Percentiles rank a stretch among this genome's conserved stretches.
Conservation (phyloP, 1,140 invertebrate genomes). For the Drusus annulatus region DNA sequence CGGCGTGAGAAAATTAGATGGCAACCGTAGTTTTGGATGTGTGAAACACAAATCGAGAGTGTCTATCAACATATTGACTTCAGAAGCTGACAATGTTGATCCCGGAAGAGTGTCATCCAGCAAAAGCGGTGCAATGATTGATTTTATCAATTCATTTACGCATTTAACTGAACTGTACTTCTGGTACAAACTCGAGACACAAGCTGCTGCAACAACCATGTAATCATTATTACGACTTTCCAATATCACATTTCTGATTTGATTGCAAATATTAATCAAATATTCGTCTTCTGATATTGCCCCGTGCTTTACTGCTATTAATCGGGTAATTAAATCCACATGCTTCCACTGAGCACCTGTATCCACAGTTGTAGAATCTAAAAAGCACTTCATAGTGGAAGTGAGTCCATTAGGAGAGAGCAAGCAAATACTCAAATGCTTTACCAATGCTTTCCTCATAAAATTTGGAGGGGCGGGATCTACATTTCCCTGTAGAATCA, state of each 20-base stretch:
- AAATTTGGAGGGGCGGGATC: conserved; percentile 75
- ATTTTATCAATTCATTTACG: conserved; percentile 66
- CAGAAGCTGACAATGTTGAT: conserved; percentile 65
- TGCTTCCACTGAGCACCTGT: conserved; percentile 76
- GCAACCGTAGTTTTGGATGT: conserved; percentile 61
- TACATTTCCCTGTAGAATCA: conserved; percentile 76
- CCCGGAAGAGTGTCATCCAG: conserved; percentile 59
- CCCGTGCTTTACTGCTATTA: conserved; percentile 74
- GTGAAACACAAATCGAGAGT: conserved; percentile 67
- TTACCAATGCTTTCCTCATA: conserved; percentile 75
- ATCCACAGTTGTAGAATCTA: conserved; percentile 73
- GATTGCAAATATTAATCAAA: conserved; percentile 68
- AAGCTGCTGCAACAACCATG: conserved; percentile 69
- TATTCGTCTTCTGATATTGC: conserved; percentile 71
- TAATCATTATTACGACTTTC: conserved; percentile 67
- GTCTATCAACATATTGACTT: conserved; percentile 66
- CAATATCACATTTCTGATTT: conserved; percentile 69
- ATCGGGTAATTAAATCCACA: conserved; percentile 76
- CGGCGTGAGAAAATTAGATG: conserved; percentile 59
- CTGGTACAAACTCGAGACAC: conserved; percentile 71
- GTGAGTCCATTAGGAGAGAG: conserved; percentile 74
- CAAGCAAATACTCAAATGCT: conserved; percentile 74
- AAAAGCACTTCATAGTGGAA: conserved; percentile 75
- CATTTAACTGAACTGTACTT: conserved; percentile 66
- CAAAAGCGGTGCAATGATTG: conserved; percentile 66